Conservation (phyloP, 1,140 invertebrate genomes). For the Coptotermes formosanus region DNA sequence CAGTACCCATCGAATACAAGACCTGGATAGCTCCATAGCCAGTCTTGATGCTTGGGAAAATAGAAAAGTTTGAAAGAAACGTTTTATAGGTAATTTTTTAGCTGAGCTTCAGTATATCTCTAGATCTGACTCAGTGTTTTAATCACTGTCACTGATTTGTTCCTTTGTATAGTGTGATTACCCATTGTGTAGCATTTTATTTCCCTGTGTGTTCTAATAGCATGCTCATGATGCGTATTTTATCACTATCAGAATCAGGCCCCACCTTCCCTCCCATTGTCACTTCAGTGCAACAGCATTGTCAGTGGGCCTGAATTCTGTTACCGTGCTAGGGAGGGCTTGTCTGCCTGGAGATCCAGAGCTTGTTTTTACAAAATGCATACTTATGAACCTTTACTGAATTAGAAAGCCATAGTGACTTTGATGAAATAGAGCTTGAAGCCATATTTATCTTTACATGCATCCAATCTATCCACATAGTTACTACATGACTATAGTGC, state of each 20-base stretch:
- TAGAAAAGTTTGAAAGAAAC: neutral
- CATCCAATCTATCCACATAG: too few relatives aligned
- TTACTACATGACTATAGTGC: too few relatives aligned
- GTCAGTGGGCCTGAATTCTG: neutral
- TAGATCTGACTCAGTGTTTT: too few relatives aligned
- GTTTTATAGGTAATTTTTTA: neutral
- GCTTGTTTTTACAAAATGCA: too few relatives aligned
- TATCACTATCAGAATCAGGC: neutral
- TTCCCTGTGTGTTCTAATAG: neutral
- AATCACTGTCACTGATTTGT: neutral
- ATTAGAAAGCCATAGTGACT: too few relatives aligned
- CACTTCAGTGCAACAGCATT: neutral
- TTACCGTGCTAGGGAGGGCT: too few relatives aligned
- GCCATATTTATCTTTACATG: too few relatives aligned
- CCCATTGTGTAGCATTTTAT: neutral
- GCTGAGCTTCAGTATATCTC: neutral
- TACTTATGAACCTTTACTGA: too few relatives aligned
- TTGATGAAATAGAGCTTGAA: too few relatives aligned
- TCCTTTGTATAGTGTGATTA: neutral
- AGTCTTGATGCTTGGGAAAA: neutral
- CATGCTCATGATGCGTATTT: neutral
- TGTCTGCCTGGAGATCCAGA: too few relatives aligned
- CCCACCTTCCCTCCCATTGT: neutral
- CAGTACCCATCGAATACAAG: too few relatives aligned
- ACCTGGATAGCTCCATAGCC: neutral